Conservation (phyloP, 2,888 invertebrate genomes). For the Dynastes tityus region DNA sequence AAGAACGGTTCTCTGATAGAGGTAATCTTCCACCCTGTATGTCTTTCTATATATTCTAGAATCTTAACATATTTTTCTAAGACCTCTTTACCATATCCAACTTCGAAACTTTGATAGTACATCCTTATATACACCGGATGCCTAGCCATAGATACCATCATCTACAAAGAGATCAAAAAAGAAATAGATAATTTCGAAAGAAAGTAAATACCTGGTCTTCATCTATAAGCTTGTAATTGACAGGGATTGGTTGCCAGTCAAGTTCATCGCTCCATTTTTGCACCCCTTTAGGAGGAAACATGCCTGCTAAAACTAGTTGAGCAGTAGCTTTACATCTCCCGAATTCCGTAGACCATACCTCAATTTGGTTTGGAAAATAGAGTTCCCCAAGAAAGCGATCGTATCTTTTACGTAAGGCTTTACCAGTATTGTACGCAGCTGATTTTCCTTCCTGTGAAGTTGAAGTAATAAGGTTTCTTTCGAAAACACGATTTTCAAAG, state of each 20-base stretch:
- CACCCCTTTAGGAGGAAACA: conserved; percentile 36
- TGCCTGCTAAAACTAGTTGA: conserved; percentile 37
- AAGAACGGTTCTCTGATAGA: conserved; percentile 71
- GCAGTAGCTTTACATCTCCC: conserved; percentile 29
- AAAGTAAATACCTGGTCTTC: conserved; percentile 29
- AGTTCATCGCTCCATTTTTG: conserved; percentile 43
- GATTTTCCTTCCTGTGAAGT: conserved; percentile 48
- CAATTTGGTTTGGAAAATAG: conserved; percentile 26
- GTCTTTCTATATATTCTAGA: conserved; percentile 73
- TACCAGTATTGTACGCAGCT: conserved; percentile 30
- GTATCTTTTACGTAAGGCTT: conserved; percentile 42
- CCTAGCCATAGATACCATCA: not conserved
- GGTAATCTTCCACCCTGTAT: conserved; percentile 72
- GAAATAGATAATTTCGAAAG: no score
- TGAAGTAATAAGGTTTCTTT: not conserved
- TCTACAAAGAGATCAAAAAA: conserved; percentile 2
- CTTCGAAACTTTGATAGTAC: conserved; percentile 21
- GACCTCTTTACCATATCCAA: conserved; percentile 62
- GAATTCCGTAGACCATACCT: conserved; percentile 27
- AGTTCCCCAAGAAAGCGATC: conserved; percentile 34
- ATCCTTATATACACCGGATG: not conserved
- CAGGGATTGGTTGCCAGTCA: conserved; percentile 51
- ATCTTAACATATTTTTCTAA: conserved; percentile 73
- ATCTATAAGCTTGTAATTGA: conserved; percentile 14
- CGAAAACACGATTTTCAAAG: no score